Evolutionary conservation across 2,888 invertebrate genomes (phyloP), one percentile per base, ranked within the genome.

Genomic region (Calliopum simillimum): DNA sequence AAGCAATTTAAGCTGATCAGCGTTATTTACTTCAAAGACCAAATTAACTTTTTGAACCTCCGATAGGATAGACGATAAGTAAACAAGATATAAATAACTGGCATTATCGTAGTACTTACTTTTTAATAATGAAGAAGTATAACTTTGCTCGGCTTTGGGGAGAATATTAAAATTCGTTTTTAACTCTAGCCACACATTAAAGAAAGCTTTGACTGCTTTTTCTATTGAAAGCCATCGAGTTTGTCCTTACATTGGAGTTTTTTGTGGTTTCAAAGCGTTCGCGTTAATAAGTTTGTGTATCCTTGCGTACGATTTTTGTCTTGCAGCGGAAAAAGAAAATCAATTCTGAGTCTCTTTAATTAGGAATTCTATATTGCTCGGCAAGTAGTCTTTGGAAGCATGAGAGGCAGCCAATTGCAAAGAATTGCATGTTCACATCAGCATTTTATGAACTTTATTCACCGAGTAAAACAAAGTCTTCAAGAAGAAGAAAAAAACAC

Each of bases 341-440:
- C 68, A 71, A 55, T 71, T 71, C 41, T 71, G 61, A 3, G 64
- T 55, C 61, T 71, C 68, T 33, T 55, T 55, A 11, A 71, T 51
- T 2, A 68, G 55, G 21, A 66, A 71, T 25, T 68, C 65, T 23
- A 69, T 65, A 43, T 66, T 71, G 14, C 55, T 55, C 51, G 55
- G 62, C 16, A 71, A 66, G 49, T 43, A 43, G 41, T 59, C 47
- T 19, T 58, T 55, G 4, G 65, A 49, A 19, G 65, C 69, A 3
- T 46, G 21, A n/a, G 19, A 56, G 14, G 64, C 64, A 16, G 63
- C 46, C 41, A 56, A 55, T 53, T 71, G 55, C 5, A 61, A 23
- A 8, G 64, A 71, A 44, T 63, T 66, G n/a, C n/a, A n/a, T n/a
- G n/a, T n/a, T n/a, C n/a, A n/a, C n/a, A n/a, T n/a, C n/a, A n/a